Percentiles rank a stretch among this genome's conserved stretches.
phyloP scores from a whole-genome alignment of 2,797 vertebrate genomes.

The Eulemur mongoz region DNA sequence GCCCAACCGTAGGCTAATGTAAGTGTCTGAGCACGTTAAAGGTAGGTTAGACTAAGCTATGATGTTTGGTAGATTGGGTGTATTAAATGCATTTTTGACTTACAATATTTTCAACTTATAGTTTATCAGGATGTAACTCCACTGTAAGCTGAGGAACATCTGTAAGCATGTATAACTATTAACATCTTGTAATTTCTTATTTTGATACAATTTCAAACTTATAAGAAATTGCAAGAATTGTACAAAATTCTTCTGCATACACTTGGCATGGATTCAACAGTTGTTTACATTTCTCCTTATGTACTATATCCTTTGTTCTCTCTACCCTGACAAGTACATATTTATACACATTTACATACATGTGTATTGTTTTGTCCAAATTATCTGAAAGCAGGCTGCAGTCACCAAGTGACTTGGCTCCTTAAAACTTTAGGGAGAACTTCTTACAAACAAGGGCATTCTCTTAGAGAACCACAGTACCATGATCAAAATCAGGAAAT shows the following conservation, averaged over 20 bases:
- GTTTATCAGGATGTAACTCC: neutral
- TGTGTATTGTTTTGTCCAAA: neutral
- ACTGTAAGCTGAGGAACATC: neutral
- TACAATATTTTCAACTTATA: neutral
- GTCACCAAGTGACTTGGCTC: neutral
- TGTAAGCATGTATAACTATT: neutral
- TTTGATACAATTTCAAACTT: neutral
- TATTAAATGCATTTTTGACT: neutral
- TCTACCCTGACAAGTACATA: neutral
- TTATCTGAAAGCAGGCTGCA: neutral
- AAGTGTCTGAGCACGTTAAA: neutral
- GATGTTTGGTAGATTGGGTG: neutral
- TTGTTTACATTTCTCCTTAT: neutral
- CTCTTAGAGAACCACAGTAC: neutral
- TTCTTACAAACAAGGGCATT: neutral
- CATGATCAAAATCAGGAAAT: neutral
- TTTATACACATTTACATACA: neutral
- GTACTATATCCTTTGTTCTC: neutral
- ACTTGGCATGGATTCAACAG: neutral
- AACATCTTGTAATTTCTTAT: neutral
- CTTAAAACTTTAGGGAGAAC: neutral
- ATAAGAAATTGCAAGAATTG: neutral
- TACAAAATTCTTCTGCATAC: neutral
- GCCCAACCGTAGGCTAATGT: neutral
- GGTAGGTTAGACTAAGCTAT: neutral